Evolutionary conservation across 2,113 vertebrate species (phyloP).

Genomic region (Eulemur macaco): DNA sequence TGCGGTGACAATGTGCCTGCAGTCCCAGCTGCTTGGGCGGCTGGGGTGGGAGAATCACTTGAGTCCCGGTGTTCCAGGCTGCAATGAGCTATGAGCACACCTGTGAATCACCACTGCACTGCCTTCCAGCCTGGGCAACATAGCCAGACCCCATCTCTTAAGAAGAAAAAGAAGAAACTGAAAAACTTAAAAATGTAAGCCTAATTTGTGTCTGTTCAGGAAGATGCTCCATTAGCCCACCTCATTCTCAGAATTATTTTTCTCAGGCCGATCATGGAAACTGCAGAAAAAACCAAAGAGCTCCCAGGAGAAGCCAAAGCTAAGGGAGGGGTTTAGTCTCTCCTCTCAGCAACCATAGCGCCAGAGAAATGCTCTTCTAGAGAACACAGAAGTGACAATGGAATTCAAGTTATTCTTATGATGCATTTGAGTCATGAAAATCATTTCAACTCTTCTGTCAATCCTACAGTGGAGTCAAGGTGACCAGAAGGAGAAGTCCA

Average conservation of each 20-base stretch:
- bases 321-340: not conserved
- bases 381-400: not conserved
- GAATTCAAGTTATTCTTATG: not conserved
- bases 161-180: not conserved
- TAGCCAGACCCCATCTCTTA: not conserved
- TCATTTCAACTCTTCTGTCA: not conserved
- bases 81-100: not conserved
- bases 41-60: not conserved
- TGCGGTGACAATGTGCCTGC: not conserved
- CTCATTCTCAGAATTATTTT: not conserved
- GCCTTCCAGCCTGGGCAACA: not conserved
- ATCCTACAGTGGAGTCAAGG: not conserved
- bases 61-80: not conserved
- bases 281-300: not conserved
- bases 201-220: not conserved
- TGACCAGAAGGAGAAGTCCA: not conserved
- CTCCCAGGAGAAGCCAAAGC: not conserved
- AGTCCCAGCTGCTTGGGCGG: not conserved
- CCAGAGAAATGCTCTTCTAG: not conserved
- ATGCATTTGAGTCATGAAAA: not conserved
- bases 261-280: not conserved
- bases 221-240: not conserved
- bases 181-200: not conserved
- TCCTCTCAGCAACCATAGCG: not conserved
- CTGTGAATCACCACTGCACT: not conserved